Percentiles rank a stretch among this genome's conserved stretches.
Conservation (phyloP, 2,888 invertebrate species). For the Drosophila acutilabella region DNA sequence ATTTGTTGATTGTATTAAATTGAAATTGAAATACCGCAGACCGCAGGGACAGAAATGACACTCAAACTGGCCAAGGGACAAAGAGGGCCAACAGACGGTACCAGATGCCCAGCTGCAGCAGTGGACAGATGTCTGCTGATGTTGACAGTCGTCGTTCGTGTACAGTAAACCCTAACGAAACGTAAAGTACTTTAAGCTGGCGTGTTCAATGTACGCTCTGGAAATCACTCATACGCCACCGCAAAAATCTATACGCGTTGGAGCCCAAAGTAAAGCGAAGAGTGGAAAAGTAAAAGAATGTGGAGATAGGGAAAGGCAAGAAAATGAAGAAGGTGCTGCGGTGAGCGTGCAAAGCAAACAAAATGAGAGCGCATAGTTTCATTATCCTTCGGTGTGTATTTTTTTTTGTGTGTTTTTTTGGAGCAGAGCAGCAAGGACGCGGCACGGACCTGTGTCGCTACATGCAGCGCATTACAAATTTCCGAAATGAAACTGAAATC, state of each 20-base stretch:
- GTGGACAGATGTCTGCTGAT: conserved; percentile 43
- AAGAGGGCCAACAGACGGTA: not conserved
- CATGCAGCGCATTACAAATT: conserved; percentile 77
- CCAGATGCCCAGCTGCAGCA: conserved; percentile 8
- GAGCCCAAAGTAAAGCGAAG: not conserved
- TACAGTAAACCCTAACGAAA: conserved; percentile 48
- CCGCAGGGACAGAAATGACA: conserved; percentile 60
- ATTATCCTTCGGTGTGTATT: conserved; percentile 65
- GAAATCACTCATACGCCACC: conserved; percentile 62
- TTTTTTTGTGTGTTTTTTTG: not conserved
- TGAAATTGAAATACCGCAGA: conserved; percentile 79
- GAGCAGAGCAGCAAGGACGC: conserved; percentile 40
- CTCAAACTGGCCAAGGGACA: conserved; percentile 22
- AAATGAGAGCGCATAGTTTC: conserved; percentile 73
- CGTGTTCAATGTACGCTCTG: conserved; percentile 22
- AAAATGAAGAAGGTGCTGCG: not conserved
- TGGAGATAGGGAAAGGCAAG: not conserved
- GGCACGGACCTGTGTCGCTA: conserved; percentile 64
- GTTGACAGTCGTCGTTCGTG: conserved; percentile 55
- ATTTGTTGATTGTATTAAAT: conserved; percentile 73
- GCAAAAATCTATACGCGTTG: conserved; percentile 54
- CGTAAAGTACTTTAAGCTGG: not conserved
- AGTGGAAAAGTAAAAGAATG: not conserved
- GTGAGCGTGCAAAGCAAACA: conserved; percentile 65
- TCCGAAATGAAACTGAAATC: conserved; percentile 77